These are phyloP conservation scores for Trichopoda pennipes DNA, from an alignment of 2,888 invertebrate genomes.

Conservation along the genomic window DNA sequence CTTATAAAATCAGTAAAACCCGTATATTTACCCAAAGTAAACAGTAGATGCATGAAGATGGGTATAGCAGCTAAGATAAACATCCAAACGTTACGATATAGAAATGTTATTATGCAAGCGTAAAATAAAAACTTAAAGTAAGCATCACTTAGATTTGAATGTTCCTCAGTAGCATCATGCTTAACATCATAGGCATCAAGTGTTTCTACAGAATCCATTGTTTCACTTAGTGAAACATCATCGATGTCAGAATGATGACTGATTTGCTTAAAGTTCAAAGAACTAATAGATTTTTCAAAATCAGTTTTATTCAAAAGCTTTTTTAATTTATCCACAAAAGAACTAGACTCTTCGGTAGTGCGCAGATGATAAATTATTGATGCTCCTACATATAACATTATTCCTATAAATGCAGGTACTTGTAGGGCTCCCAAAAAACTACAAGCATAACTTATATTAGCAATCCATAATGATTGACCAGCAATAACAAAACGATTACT, in stretches of 20 bases:
- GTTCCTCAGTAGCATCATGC: slow-evolving; percentile 72
- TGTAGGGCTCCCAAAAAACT: slow-evolving; percentile 88
- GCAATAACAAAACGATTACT: slow-evolving; percentile 85
- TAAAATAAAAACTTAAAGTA: slow-evolving; percentile 91
- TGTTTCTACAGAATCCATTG: slow-evolving; percentile 75
- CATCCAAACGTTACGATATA: slow-evolving; percentile 93
- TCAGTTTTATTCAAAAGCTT: slow-evolving; percentile 76
- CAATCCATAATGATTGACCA: slow-evolving; percentile 88
- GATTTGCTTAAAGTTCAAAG: slow-evolving; percentile 77
- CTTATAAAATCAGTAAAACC: slow-evolving; percentile 77
- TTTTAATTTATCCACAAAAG: slow-evolving; percentile 74
- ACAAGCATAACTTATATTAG: slow-evolving; percentile 88
- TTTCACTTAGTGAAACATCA: slow-evolving; percentile 77
- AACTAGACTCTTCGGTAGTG: slow-evolving; percentile 74
- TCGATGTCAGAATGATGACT: slow-evolving; percentile 74
- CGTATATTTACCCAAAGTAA: slow-evolving; percentile 75
- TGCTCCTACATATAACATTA: slow-evolving; percentile 83
- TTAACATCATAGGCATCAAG: slow-evolving; percentile 68
- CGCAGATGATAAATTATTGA: slow-evolving; percentile 79
- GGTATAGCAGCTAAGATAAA: slow-evolving; percentile 89
- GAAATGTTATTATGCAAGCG: slow-evolving; percentile 90
- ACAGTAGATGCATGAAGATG: slow-evolving; percentile 80
- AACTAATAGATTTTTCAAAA: slow-evolving; percentile 76
- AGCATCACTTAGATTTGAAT: slow-evolving; percentile 83
- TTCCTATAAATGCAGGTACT: slow-evolving; percentile 87